Conservation (phyloP, 1,140 invertebrate genomes). For the Lepidotrigona ventralis region DNA sequence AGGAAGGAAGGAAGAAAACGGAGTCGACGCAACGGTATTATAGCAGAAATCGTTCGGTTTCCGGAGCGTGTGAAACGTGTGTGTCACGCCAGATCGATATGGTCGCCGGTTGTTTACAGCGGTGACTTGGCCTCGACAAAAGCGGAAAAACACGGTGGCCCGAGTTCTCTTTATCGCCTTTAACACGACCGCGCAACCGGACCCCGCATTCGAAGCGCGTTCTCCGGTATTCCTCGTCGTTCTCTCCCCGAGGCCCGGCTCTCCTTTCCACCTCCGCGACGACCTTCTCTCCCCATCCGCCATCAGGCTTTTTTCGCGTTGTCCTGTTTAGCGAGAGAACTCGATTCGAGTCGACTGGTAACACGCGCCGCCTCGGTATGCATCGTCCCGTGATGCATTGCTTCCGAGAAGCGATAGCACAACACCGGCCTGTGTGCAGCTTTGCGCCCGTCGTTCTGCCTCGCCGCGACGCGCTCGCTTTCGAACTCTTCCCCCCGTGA, state of each 20-base stretch:
- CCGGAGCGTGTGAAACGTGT: neutral
- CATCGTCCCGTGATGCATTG: conserved; percentile 53
- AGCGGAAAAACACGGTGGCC: neutral
- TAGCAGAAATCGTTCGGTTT: conserved; percentile 1
- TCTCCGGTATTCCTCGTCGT: neutral
- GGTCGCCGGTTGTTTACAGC: conserved; percentile 24
- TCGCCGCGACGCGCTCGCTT: conserved; percentile 7
- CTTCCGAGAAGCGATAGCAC: conserved; percentile 64
- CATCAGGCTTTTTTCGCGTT: neutral
- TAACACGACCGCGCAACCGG: neutral
- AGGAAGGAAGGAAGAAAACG: neutral
- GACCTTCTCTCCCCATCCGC: conserved; percentile 27
- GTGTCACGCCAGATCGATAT: conserved; percentile 7
- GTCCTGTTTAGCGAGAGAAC: conserved; percentile 37
- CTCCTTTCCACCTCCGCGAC: conserved; percentile 2
- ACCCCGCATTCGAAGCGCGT: neutral
- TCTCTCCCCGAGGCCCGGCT: neutral
- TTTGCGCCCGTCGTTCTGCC: neutral
- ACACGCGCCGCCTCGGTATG: conserved; percentile 39
- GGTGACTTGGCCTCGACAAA: conserved; percentile 8
- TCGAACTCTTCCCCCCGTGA: conserved; percentile 1
- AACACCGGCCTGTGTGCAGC: conserved; percentile 14
- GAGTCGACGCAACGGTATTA: neutral
- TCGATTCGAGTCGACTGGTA: conserved; percentile 49
- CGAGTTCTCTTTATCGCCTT: conserved; percentile 27